Conservation (phyloP, 2,113 vertebrate species). For the Gila orcuttii region DNA sequence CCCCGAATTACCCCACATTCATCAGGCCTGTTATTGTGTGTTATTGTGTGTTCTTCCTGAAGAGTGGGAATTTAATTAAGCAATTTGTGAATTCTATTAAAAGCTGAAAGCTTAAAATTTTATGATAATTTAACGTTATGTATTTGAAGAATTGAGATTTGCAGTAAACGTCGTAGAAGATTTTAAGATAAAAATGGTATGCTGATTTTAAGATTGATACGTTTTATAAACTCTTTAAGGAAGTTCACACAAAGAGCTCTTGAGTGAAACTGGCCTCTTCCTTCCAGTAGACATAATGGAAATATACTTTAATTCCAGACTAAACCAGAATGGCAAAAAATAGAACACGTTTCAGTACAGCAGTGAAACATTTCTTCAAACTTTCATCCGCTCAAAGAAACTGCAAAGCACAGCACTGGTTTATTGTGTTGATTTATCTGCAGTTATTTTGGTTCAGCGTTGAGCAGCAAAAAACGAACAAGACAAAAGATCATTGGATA, state of each 20-base stretch:
- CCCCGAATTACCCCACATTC: slow-evolving; percentile 61
- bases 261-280: slow-evolving; percentile 41
- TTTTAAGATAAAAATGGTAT: not conserved
- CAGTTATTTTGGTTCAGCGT: not conserved
- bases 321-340: not conserved
- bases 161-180: not conserved
- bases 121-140: not conserved
- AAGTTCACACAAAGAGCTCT: slow-evolving; percentile 28
- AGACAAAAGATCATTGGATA: not conserved
- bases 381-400: slow-evolving; percentile 12
- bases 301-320: slow-evolving; percentile 1
- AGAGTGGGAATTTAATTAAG: not conserved
- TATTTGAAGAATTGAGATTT: not conserved
- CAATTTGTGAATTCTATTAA: not conserved
- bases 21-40: slow-evolving; percentile 64
- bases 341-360: not conserved
- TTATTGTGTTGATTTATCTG: slow-evolving; percentile 2
- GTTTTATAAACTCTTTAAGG: not conserved
- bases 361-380: not conserved
- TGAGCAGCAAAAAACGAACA: not conserved
- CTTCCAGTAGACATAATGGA: slow-evolving; percentile 38
- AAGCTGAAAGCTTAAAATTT: not conserved
- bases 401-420: not conserved
- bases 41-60: not conserved
- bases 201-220: not conserved